These are phyloP conservation scores for Brenthis ino DNA, from an alignment of 2,888 invertebrate species.

Conservation along the genomic window DNA sequence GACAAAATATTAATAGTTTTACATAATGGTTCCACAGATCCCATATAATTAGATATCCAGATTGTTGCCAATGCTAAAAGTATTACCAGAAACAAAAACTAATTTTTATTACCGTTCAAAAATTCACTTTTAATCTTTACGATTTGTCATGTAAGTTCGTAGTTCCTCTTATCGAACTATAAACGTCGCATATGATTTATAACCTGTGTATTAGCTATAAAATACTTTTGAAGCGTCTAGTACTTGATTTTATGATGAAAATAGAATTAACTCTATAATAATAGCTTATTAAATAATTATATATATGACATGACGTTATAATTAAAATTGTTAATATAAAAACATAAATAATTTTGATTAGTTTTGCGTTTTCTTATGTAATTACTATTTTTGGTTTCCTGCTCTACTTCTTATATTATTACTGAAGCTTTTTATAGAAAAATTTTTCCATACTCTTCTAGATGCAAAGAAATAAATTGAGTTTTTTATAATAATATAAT, in stretches of 20 bases:
- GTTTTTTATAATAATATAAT: too few relatives aligned
- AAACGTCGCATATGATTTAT: constrained; percentile 34
- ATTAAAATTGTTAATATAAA: not conserved
- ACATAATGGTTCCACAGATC: constrained; percentile 2
- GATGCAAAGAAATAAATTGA: too few relatives aligned
- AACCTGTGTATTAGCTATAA: constrained; percentile 31
- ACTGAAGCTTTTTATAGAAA: too few relatives aligned
- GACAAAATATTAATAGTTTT: constrained; percentile 4
- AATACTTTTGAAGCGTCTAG: constrained; percentile 26
- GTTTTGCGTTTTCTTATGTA: too few relatives aligned
- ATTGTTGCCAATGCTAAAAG: constrained; percentile 33
- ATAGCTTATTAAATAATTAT: constrained; percentile 20
- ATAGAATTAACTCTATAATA: constrained; percentile 13
- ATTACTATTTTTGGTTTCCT: too few relatives aligned
- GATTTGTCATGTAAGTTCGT: constrained; percentile 27
- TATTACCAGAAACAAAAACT: constrained; percentile 14
- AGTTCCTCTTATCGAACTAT: constrained; percentile 33
- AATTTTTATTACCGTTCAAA: constrained; percentile 30
- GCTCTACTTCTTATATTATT: too few relatives aligned
- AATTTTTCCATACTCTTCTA: too few relatives aligned
- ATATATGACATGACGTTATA: not conserved
- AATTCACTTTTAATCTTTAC: constrained; percentile 24
- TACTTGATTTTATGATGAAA: constrained; percentile 21
- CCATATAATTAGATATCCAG: constrained; percentile 33
- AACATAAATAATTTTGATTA: too few relatives aligned